Base-by-base conservation (phyloP, 1,140 invertebrate species). In the Macrotrachela quadricornifera region DNA sequence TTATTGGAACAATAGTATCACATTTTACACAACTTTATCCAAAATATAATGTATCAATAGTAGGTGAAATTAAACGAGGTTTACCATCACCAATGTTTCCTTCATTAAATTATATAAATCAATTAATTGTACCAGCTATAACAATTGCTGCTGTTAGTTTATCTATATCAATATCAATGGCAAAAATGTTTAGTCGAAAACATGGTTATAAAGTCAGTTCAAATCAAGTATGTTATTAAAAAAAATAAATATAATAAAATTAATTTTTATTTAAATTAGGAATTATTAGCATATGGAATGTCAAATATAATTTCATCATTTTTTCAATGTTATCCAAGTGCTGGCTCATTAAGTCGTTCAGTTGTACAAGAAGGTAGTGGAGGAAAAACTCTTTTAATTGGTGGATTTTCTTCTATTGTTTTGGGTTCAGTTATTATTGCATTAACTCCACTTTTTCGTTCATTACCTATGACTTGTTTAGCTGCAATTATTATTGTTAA, bases 201-300 rank as follows among this genome's bases (percentile, higher is more conserved):
- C 74, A 82, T 51, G 78, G 80, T 57, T 92, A 92, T 62, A 78
- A 83, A 57, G 74, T 94, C 1, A 76, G 85, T 57, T 73, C 83
- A 0, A 92, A 90, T 70, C 88, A 94, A 68, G 21, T 30, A 30
- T 30, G 21, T 30, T n/a, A n/a, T n/a, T n/a, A n/a, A n/a, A 30
- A 30, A 30, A 4, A 30, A 30, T 8, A 8, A 30, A 30, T 30
- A 2, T 30, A 30, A 4, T 30, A 30, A 30, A 4, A 30, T 8
- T 30, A 30, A 30, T 8, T 30, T 8, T 4, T 8, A 30, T 30
- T 4, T 30, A 30, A 4, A 4, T 30, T 30, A 63, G 50, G 63
- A 64, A 51, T 47, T 64, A 21, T 47, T 65, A 38, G 63, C 63
- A 1, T 48, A 58, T n/a, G 63, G 63, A 12, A 44, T 56, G 0